A percentile compares a stretch with the other conserved stretches of the same genome.
Evolutionary conservation across 2,797 vertebrate genomes (phyloP).

Genomic region (Cygnus olor): DNA sequence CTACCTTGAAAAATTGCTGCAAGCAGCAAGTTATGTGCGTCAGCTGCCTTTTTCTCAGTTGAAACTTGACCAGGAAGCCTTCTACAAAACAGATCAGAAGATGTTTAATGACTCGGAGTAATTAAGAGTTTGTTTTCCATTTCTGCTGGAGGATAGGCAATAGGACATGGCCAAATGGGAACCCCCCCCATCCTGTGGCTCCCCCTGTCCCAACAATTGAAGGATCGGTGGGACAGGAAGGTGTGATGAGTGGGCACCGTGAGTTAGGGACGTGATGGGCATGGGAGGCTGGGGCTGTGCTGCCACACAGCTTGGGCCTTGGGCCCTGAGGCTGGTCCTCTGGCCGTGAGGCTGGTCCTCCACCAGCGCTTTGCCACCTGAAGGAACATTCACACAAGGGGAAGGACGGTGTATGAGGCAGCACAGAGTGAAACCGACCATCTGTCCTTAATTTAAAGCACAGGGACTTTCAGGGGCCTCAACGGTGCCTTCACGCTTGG

Average conservation of each 20-base stretch:
- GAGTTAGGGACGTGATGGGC: accelerated
- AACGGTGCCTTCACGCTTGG: background rate
- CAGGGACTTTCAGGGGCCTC: background rate
- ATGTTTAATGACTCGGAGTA: background rate
- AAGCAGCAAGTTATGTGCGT: background rate
- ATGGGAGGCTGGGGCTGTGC: too few species aligned
- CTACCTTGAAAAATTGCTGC: background rate
- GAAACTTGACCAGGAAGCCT: background rate
- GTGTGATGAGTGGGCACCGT: background rate
- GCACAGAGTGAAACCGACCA: accelerated
- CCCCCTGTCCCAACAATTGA: background rate
- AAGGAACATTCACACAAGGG: background rate
- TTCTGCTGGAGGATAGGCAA: background rate
- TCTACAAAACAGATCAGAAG: background rate
- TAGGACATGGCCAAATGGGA: accelerated
- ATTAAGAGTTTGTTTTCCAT: background rate
- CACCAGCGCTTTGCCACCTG: background rate
- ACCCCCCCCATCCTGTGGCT: background rate
- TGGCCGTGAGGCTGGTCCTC: background rate
- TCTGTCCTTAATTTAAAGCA: too few species aligned
- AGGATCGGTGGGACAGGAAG: background rate
- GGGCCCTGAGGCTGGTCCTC: too few species aligned
- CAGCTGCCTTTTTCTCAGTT: background rate
- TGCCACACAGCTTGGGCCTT: too few species aligned
- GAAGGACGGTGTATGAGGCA: background rate